phyloP scores from a whole-genome alignment of 2,113 vertebrate genomes.

The Promerops cafer region DNA sequence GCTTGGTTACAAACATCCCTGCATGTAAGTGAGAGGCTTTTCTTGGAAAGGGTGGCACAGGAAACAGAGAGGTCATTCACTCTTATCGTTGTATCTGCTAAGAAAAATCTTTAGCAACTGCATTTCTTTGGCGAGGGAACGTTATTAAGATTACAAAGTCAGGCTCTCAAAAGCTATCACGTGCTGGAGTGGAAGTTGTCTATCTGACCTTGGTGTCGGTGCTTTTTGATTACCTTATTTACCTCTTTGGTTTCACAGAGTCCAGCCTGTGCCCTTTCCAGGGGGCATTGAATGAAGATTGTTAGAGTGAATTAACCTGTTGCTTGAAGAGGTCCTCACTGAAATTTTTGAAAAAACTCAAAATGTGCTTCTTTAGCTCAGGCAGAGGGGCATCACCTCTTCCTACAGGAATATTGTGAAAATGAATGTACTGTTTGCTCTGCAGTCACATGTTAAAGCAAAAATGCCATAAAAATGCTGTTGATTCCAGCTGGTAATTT shows the following conservation, averaged over 20 bases:
- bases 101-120: background rate
- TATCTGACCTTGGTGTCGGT: background rate
- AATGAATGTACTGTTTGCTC: background rate
- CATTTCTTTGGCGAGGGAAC: rapidly evolving
- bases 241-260: background rate
- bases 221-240: background rate
- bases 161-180: background rate
- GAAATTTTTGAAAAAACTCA: background rate
- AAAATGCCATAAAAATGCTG: background rate
- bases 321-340: background rate
- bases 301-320: background rate
- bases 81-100: background rate
- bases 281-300: background rate
- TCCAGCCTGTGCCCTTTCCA: background rate
- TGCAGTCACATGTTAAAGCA: background rate
- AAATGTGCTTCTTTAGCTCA: background rate
- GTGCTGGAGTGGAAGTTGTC: background rate
- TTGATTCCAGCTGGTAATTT: background rate
- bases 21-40: background rate
- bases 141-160: background rate
- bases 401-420: background rate
- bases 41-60: background rate
- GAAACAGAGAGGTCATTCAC: background rate
- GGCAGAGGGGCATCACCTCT: background rate
- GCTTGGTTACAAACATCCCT: conserved; percentile 36